Percentiles rank a stretch among this genome's conserved stretches.
Evolutionary conservation across 2,113 vertebrate genomes (phyloP).

Genomic region (Ameiurus melas): DNA sequence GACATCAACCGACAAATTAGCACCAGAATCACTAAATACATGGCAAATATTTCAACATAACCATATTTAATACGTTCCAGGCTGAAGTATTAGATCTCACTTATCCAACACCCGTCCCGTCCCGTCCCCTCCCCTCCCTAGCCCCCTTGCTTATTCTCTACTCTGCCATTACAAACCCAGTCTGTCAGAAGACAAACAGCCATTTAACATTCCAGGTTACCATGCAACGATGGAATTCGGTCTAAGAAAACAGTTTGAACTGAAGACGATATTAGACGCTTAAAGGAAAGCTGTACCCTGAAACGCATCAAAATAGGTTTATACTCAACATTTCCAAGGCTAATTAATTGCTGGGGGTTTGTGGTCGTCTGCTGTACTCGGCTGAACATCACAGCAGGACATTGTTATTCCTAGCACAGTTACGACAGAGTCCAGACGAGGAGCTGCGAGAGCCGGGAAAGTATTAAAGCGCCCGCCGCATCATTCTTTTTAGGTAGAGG

Average conservation of each 20-base stretch:
- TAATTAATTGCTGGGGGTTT: not conserved
- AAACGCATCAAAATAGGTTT: not conserved
- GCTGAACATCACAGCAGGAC: not conserved
- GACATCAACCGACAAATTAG: not conserved
- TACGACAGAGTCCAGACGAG: not conserved
- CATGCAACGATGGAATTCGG: conserved; percentile 57
- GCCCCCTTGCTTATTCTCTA: conserved; percentile 34
- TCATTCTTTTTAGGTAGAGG: not conserved
- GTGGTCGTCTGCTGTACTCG: not conserved
- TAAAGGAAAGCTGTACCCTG: not conserved
- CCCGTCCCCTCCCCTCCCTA: conserved; percentile 54
- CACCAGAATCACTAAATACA: no score
- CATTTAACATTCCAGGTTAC: conserved; percentile 60
- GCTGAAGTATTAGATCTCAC: not conserved
- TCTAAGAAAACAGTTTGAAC: conserved; percentile 3
- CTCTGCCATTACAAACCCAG: conserved; percentile 59
- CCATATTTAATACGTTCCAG: not conserved
- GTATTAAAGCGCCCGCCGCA: not conserved
- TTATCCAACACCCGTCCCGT: not conserved
- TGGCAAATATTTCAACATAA: not conserved
- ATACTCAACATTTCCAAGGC: not conserved
- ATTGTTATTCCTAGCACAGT: not conserved
- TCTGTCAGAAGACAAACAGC: conserved; percentile 53
- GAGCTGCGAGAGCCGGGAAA: not conserved
- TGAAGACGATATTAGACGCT: not conserved